Base-by-base conservation (phyloP, 2,888 invertebrate genomes). In the Philaethria dido region DNA sequence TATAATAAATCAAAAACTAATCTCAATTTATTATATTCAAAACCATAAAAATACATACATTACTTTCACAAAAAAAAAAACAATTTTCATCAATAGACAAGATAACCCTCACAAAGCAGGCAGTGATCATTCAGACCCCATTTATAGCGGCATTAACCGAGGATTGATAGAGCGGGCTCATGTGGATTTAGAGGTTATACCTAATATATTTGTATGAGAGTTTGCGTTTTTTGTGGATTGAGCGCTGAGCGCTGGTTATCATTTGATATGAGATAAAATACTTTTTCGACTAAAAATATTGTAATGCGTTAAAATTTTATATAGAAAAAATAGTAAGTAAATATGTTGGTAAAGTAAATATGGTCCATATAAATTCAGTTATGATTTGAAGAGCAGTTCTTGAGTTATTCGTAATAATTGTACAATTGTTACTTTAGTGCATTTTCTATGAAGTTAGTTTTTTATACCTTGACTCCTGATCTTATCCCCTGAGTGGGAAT, bases 101-200 rank as follows among this genome's bases (percentile, higher is more conserved):
- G 22, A 59, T 55, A 69, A 68, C 70, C 70, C 42, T 29, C 44
- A 29, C 60, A 50, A 57, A 60, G 44, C 39, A 14, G 29, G 18
- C 42, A 42, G 66, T 69, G 66, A 72, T 71, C 70, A 67, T 33
- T 29, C 22, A 60, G 69, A 20, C 68, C 71, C 70, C 72, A 57
- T 69, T 69, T 73, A 69, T 59, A 47, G 69, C 54, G 70, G 72
- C 64, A 70, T 76, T 74, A 75, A 75, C 66, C 72, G 71, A 61
- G 73, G 72, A 74, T 77, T 78, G 79, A 78, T 77, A 77, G 76
- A 78, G 72, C 64, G 70, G 62, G 76, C 72, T 76, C 74, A 72
- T 69, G 70, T 67, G 75, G 76, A 76, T 77, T 80, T 78, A 69
- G 64, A 29, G 54, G 68, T 69, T 70, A n/a, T 72, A 76, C 29